phyloP scores from a whole-genome alignment of 2,888 invertebrate genomes.

The Caenorhabditis panamensis region DNA sequence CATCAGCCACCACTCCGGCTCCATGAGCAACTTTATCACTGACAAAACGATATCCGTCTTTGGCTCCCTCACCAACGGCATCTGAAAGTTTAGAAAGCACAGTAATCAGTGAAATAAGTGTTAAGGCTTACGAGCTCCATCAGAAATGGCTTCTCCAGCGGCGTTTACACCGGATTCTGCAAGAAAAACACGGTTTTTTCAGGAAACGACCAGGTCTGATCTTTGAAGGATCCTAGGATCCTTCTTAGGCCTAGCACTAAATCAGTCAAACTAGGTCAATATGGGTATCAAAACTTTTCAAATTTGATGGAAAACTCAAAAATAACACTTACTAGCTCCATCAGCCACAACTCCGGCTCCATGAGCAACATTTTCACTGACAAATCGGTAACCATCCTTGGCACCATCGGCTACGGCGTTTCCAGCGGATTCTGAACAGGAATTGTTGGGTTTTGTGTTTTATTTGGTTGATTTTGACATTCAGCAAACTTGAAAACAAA shows the following conservation, averaged over 20 bases:
- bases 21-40: slow-evolving; percentile 41
- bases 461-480: background rate
- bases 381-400: slow-evolving; percentile 14
- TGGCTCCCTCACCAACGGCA: slow-evolving; percentile 31
- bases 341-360: slow-evolving; percentile 42
- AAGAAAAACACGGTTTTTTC: background rate
- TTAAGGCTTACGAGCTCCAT: slow-evolving; percentile 4
- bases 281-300: slow-evolving; percentile 5
- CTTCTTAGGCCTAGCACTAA: no score
- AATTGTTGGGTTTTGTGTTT: background rate
- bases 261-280: background rate
- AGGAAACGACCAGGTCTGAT: no score
- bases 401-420: slow-evolving; percentile 30
- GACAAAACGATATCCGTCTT: slow-evolving; percentile 37
- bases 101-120: background rate
- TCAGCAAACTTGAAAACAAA: background rate
- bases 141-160: slow-evolving; percentile 19
- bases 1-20: slow-evolving; percentile 44
- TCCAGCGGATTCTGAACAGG: slow-evolving; percentile 22
- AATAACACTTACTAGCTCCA: slow-evolving; percentile 27
- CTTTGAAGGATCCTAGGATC: no score
- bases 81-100: slow-evolving; percentile 20
- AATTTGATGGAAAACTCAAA: background rate
- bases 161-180: slow-evolving; percentile 17
- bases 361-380: slow-evolving; percentile 37